Evolutionary conservation across 2,888 invertebrate species (phyloP).

Genomic region (Drosophila meridionalis): DNA sequence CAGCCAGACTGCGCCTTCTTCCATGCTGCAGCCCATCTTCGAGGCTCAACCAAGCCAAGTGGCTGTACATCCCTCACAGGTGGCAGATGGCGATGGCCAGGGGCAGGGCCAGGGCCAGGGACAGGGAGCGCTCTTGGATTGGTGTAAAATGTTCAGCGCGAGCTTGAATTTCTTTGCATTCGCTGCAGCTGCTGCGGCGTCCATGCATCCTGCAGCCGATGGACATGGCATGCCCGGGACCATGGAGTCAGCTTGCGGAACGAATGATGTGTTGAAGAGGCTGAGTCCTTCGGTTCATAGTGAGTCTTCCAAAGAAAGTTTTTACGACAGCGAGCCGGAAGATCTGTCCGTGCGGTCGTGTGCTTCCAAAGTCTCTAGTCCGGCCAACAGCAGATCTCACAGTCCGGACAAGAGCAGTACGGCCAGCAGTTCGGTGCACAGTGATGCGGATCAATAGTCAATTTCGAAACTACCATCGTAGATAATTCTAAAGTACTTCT

Average conservation of each 20-base stretch:
- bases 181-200: constrained; percentile 75
- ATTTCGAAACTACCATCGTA: constrained; percentile 30
- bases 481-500: constrained; percentile 33
- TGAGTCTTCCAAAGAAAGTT: constrained; percentile 78
- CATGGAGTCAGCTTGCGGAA: constrained; percentile 18
- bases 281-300: constrained; percentile 64
- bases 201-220: constrained; percentile 62
- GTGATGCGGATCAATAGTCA: constrained; percentile 72
- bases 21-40: constrained; percentile 48
- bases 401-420: constrained; percentile 72
- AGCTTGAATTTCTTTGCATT: constrained; percentile 80
- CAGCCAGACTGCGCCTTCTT: constrained; percentile 19
- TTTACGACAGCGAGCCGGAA: constrained; percentile 83
- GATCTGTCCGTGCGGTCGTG: constrained; percentile 82
- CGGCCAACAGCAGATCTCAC: constrained; percentile 72
- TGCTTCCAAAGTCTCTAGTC: constrained; percentile 70
- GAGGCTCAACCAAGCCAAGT: constrained; percentile 52
- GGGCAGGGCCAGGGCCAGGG: constrained; percentile 7
- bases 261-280: constrained; percentile 86
- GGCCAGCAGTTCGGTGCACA: constrained; percentile 57
- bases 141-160: constrained; percentile 90
- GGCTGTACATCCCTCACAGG: constrained; percentile 27
- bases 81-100: constrained; percentile 39
- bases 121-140: constrained; percentile 88
- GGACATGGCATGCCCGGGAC: background rate